Evolutionary conservation across 2,113 vertebrate genomes (phyloP), one percentile per base, ranked within the genome.

Genomic region (Centrocercus urophasianus): DNA sequence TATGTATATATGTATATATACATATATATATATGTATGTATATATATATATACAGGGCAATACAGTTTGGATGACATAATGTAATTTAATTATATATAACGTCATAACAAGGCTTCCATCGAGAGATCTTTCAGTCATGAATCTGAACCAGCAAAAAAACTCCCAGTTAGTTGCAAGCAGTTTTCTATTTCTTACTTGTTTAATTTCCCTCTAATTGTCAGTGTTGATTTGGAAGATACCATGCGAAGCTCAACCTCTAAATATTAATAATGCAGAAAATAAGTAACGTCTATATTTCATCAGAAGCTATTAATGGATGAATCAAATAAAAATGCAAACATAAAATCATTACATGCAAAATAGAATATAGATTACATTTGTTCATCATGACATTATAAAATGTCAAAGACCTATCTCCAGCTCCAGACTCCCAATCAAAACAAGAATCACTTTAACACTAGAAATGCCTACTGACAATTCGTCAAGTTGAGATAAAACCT

Each of bases 401-500:
- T 73, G 20, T 16, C 59, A 56, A 83, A 87, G 22, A 65, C 24
- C 21, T 8, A 70, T 18, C 30, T 50, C 7, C 10, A 81, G 10
- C 47, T 52, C 40, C 73, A 83, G 8, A 11, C 52, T 69, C 65
- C 27, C n/a, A 36, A 60, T 64, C 21, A 75, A 63, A 81, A 92
- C 66, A 84, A 1, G 11, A 86, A 74, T 48, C 30, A 14, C 32
- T 71, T 72, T 76, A 43, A 65, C 42, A 57, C 48, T 5, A 75
- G 40, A 83, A 96, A 71, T 65, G 47, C 67, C 82, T 83, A 61
- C 64, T 94, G 48, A 32, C 80, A 82, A 9, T 86, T 91, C 83
- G 65, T 72, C 81, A 92, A 90, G 75, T 34, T 38, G 88, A 61
- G 75, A 88, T 40, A 95, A 96, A 96, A 45, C 22, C 54, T 79